Evolutionary conservation across 2,888 invertebrate species (phyloP), one percentile per base, ranked within the genome.

Genomic region (Acleris holmiana): DNA sequence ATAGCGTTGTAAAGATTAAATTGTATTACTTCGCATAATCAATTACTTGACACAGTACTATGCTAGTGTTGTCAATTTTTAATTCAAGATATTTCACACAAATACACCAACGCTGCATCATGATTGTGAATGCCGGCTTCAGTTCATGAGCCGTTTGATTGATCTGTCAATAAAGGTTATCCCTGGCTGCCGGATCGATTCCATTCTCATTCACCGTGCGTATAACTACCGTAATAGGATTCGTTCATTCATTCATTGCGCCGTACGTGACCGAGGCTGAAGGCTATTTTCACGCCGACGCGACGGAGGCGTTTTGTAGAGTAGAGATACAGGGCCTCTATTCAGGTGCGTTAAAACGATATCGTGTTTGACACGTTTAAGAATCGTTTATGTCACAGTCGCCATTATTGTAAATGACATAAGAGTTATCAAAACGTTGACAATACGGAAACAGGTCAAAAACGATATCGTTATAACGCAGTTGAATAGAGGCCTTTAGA

Each of bases 141-240:
- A 58, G 40, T 51, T 48, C 59, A 53, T 19, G 47, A 46, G 53
- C 55, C 46, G 55, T 49, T 49, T 65, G 65, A 65, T 60, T 55
- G 65, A 65, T 65, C 59, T 60, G 65, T 65, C 65, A 65, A 60
- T 65, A 65, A 60, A 60, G 59, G 60, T 60, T 65, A 65, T 60
- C 59, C 65, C 25, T 29, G 47, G 25, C 47, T 19, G 18, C 41
- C 44, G 58, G 48, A 59, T 65, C 60, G 54, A 64, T 60, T 44
- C 49, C 65, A 65, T 65, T 65, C 65, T 49, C 65, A 65, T 65
- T 65, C 65, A 59, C 54, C 55, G 59, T 65, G 65, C 60, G 65
- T 60, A 60, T 65, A 65, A 60, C 65, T 60, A 65, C 55, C 60
- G 65, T 65, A 55, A 65, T 60, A 65, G 49, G 65, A 60, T 59